Evolutionary conservation across 2,113 vertebrate species (phyloP).

Genomic region (Chrysemys picta): DNA sequence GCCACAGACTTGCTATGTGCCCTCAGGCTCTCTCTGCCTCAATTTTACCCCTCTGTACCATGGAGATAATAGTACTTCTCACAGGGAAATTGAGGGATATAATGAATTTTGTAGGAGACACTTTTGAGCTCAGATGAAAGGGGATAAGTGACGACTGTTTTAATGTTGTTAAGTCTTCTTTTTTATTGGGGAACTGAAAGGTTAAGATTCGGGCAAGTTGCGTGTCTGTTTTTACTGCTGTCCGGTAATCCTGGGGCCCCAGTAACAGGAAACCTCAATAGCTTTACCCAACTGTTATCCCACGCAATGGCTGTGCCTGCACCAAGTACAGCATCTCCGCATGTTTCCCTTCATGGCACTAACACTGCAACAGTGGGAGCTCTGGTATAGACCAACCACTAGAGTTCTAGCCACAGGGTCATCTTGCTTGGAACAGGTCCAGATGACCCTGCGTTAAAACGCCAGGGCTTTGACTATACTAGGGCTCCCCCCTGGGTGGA

Average conservation of each 20-base stretch:
- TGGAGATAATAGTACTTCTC: background rate
- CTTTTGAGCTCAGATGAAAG: background rate
- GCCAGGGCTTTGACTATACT: background rate
- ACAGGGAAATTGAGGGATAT: background rate
- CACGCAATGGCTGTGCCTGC: background rate
- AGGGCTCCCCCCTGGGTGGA: background rate
- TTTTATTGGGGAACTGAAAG: background rate
- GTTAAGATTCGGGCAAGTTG: background rate
- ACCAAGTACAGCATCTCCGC: background rate
- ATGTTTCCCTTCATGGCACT: background rate
- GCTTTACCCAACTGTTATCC: background rate
- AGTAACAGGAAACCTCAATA: background rate
- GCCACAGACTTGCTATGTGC: background rate
- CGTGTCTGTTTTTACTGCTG: background rate
- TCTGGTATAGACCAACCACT: background rate
- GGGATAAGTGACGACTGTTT: background rate
- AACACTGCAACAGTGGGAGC: background rate
- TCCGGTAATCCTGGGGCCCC: background rate
- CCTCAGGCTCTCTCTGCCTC: background rate
- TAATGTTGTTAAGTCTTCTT: background rate
- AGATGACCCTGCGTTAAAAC: background rate
- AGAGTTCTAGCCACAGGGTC: background rate
- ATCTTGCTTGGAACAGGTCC: background rate
- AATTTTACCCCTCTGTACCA: background rate
- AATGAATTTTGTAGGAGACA: background rate